Evolutionary conservation across 2,113 vertebrate species (phyloP).

Genomic region (Marmota flaviventris): DNA sequence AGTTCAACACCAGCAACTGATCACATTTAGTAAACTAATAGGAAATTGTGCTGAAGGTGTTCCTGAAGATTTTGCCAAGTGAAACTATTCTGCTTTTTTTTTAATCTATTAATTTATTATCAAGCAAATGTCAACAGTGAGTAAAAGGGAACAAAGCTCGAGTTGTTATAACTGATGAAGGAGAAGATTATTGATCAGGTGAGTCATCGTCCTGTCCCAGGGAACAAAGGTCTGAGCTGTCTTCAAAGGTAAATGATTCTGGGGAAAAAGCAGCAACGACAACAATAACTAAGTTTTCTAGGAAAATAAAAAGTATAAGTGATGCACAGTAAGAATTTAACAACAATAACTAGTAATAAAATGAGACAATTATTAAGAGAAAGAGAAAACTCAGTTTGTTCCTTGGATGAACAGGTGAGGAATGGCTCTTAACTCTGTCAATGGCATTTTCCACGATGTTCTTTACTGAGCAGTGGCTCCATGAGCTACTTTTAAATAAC

Average conservation of each 20-base stretch:
- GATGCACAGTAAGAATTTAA: neutral
- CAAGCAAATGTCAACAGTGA: conserved; percentile 52
- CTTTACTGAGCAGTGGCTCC: neutral
- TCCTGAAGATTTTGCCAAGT: conserved; percentile 46
- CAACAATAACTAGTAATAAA: neutral
- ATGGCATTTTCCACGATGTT: neutral
- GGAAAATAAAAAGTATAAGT: neutral
- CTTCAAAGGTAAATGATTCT: conserved; percentile 55
- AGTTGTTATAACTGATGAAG: conserved; percentile 44
- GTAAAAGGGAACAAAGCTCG: neutral
- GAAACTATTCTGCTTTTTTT: conserved; percentile 38
- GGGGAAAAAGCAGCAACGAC: neutral
- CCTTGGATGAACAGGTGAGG: neutral
- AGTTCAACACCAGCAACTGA: neutral
- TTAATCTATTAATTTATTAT: neutral
- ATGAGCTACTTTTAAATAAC: neutral
- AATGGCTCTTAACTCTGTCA: neutral
- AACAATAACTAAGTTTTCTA: neutral
- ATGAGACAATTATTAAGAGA: too few relatives aligned
- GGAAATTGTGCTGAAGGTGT: neutral
- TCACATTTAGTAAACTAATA: neutral
- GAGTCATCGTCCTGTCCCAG: neutral
- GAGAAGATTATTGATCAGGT: neutral
- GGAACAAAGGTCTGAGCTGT: conserved; percentile 50
- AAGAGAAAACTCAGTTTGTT: neutral